A percentile compares a stretch with the other conserved stretches of the same genome.
Evolutionary conservation across 2,888 invertebrate genomes (phyloP).

Genomic region (Lasioglossum marginatum): DNA sequence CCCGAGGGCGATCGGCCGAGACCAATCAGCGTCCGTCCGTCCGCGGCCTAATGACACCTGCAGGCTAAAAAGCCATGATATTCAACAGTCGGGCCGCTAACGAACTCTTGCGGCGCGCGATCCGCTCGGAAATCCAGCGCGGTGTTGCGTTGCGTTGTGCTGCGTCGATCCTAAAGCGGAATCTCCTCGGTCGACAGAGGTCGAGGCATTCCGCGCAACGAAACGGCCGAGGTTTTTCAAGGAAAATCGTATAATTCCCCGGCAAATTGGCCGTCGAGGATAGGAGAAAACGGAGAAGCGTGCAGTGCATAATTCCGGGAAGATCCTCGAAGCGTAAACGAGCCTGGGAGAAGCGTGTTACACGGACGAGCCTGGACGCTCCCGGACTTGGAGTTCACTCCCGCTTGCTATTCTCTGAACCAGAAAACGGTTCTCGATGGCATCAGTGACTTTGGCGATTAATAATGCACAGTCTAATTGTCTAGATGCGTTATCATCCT

Average conservation of each 20-base stretch:
- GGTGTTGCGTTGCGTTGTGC: not conserved
- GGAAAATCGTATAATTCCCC: constrained; percentile 33
- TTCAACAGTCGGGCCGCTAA: constrained; percentile 79
- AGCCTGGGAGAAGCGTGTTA: constrained; percentile 5
- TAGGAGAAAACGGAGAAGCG: constrained; percentile 4
- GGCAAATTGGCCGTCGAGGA: constrained; percentile 32
- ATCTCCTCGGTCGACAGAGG: not conserved
- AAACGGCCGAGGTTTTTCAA: constrained; percentile 6
- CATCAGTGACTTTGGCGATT: not conserved
- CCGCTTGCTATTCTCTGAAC: not conserved
- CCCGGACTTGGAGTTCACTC: not conserved
- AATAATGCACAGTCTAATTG: not conserved
- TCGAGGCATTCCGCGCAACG: constrained; percentile 7
- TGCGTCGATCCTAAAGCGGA: not conserved
- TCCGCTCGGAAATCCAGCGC: constrained; percentile 13
- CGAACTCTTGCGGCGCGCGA: constrained; percentile 71
- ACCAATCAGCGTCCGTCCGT: constrained; percentile 80
- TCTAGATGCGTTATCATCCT: no score
- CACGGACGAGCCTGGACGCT: not conserved
- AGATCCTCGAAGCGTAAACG: constrained; percentile 27
- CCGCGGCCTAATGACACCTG: constrained; percentile 83
- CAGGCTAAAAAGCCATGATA: constrained; percentile 83
- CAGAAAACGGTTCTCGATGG: not conserved
- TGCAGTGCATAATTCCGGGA: constrained; percentile 18
- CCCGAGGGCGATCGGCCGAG: constrained; percentile 81